Evolutionary conservation across 2,888 invertebrate genomes (phyloP).

Genomic region (Leucophora obtusa): DNA sequence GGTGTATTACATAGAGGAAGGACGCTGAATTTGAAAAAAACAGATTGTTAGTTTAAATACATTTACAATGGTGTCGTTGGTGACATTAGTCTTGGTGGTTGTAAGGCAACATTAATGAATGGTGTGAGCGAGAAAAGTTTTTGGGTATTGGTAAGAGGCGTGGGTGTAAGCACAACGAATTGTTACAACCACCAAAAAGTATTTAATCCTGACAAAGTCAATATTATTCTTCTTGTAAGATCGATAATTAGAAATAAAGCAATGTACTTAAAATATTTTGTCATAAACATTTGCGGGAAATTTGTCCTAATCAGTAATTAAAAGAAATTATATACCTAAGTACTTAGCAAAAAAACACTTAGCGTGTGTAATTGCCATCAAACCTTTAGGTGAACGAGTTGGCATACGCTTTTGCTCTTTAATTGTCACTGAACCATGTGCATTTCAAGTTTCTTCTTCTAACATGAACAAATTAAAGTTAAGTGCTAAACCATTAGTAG

Average conservation of each 20-base stretch:
- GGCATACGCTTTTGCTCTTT: conserved; percentile 25
- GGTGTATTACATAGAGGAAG: conserved; percentile 47
- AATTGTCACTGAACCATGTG: conserved; percentile 48
- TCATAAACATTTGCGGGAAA: neutral
- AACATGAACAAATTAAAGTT: conserved; percentile 52
- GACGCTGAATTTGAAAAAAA: conserved; percentile 34
- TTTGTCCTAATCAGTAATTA: neutral
- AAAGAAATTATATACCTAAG: neutral
- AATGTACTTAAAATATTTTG: neutral
- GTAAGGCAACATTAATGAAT: neutral
- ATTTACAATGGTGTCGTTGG: conserved; percentile 54
- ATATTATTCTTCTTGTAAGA: neutral
- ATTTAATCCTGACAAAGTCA: neutral
- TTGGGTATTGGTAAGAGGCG: conserved; percentile 6
- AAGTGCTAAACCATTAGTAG: conserved; percentile 58
- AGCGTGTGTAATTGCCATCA: neutral
- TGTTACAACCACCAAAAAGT: neutral
- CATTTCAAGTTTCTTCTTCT: conserved; percentile 34
- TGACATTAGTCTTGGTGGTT: conserved; percentile 58
- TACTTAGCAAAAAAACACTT: neutral
- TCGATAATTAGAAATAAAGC: neutral
- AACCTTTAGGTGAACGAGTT: conserved; percentile 8
- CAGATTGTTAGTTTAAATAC: conserved; percentile 59
- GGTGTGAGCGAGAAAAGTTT: conserved; percentile 11
- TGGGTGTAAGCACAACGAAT: conserved; percentile 12